phyloP scores from a whole-genome alignment of 2,888 invertebrate species.

The Yponomeuta malinellus region DNA sequence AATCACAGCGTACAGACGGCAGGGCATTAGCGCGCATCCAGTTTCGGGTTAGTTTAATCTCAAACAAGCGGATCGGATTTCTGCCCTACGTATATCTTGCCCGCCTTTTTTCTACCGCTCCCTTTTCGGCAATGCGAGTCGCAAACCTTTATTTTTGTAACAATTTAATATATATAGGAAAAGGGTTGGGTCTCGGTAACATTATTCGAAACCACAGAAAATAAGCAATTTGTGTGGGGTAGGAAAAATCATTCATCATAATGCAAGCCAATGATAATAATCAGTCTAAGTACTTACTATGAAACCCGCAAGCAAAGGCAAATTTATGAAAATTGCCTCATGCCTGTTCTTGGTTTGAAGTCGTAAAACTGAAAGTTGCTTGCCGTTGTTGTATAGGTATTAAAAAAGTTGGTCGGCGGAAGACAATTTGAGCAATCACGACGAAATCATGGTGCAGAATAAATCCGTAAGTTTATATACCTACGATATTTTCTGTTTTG shows the following conservation, averaged over 20 bases:
- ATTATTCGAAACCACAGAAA: background rate
- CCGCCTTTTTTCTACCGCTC: background rate
- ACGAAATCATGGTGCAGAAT: background rate
- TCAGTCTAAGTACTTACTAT: conserved; percentile 13
- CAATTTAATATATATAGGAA: background rate
- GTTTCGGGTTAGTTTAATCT: conserved; percentile 49
- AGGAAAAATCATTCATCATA: background rate
- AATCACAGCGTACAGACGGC: conserved; percentile 2
- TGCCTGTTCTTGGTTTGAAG: conserved; percentile 11
- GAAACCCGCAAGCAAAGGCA: conserved; percentile 8
- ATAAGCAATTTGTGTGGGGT: background rate
- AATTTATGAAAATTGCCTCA: conserved; percentile 14
- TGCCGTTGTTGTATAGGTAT: background rate
- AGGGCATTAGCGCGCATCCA: conserved; percentile 39
- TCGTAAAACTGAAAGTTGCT: conserved; percentile 12
- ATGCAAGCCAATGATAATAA: conserved; percentile 4
- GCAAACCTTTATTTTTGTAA: background rate
- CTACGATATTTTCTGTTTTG: too few species aligned
- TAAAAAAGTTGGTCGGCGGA: background rate
- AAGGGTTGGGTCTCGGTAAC: background rate
- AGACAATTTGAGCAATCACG: conserved; percentile 1
- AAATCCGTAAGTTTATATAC: background rate
- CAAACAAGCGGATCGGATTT: conserved; percentile 42
- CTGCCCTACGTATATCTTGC: conserved; percentile 8
- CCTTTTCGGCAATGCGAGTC: background rate